Base-by-base conservation (phyloP, 1,140 invertebrate genomes). In the Latrodectus geometricus region DNA sequence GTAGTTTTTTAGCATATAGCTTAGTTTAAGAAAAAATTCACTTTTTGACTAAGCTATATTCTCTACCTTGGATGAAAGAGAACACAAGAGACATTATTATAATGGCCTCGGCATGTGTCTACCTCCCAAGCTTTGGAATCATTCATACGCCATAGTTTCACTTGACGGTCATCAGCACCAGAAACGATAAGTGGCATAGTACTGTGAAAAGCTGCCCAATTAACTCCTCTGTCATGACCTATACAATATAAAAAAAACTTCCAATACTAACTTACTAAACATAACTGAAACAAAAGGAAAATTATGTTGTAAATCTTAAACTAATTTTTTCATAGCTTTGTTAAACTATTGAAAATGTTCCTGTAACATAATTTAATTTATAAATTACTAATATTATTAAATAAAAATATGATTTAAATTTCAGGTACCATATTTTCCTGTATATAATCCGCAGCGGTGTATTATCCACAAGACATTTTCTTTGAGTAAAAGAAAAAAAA, bases 81-180 rank as follows among this genome's bases (percentile, higher is more conserved):
- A 2, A 97, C 97, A 90, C 98, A 99, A 0, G 98, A 99, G 0
- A 99, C 98, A 91, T 99, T 99, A 92, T 99, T 99, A 92, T 99
- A 99, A 91, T 99, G 99, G 0, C 99, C 98, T 72, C 99, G 94
- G 89, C 98, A 99, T 0, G 98, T 98, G 90, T 99, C 99, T 23
- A 99, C 97, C 92, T 99, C 98, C 98, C 98, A 99, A 0, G 98
- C 98, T 93, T 98, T 98, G 52, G 95, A 94, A 91, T 99, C 98
- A 91, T 99, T 99, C 97, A 99, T 99, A 88, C 99, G 93, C 98
- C 98, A 99, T 83, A 99, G 92, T 91, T 99, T 99, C 12, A 99
- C 95, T 90, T 98, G 96, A 35, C 98, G 92, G 92, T 99, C 99
- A 92, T 99, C 99, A 69, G 98, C 98, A 15, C 97, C 98, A 5